Conservation (phyloP, 2,113 vertebrate genomes). For the Hiodon tergisus region DNA sequence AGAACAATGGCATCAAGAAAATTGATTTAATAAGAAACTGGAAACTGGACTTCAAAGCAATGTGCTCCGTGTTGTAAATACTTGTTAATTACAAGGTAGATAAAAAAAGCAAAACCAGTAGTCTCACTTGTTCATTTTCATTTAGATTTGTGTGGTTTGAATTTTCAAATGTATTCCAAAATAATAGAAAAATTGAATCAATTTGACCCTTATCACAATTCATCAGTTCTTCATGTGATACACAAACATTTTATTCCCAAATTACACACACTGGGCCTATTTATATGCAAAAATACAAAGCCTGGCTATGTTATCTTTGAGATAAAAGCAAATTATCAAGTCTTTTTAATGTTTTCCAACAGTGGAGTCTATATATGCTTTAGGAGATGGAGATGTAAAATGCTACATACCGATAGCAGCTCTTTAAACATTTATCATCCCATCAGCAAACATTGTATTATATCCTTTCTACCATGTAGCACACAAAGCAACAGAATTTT, state of each 20-base stretch:
- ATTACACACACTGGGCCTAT: conserved; percentile 19
- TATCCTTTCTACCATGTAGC: conserved; percentile 11
- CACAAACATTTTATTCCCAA: conserved; percentile 23
- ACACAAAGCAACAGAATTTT: conserved; percentile 17
- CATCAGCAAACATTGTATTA: conserved; percentile 29
- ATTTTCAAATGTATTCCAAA: conserved; percentile 9
- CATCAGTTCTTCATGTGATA: conserved; percentile 18
- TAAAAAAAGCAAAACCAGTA: too few relatives aligned
- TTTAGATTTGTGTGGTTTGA: conserved; percentile 12
- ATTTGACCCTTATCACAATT: conserved; percentile 16
- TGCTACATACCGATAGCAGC: conserved; percentile 24
- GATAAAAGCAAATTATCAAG: conserved; percentile 30
- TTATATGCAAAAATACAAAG: conserved; percentile 19
- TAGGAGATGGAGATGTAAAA: conserved; percentile 28
- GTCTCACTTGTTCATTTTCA: not conserved
- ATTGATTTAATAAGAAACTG: too few relatives aligned
- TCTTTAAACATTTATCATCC: conserved; percentile 35
- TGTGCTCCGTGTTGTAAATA: too few relatives aligned
- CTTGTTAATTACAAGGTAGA: too few relatives aligned
- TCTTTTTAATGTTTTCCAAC: conserved; percentile 32
- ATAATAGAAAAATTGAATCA: conserved; percentile 15
- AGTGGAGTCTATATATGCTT: conserved; percentile 26
- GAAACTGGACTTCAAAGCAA: too few relatives aligned
- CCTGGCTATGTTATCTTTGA: conserved; percentile 16
- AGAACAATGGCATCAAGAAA: too few relatives aligned